Evolutionary conservation across 2,797 vertebrate genomes (phyloP), one percentile per base, ranked within the genome.

Genomic region (Sarcophilus harrisii): DNA sequence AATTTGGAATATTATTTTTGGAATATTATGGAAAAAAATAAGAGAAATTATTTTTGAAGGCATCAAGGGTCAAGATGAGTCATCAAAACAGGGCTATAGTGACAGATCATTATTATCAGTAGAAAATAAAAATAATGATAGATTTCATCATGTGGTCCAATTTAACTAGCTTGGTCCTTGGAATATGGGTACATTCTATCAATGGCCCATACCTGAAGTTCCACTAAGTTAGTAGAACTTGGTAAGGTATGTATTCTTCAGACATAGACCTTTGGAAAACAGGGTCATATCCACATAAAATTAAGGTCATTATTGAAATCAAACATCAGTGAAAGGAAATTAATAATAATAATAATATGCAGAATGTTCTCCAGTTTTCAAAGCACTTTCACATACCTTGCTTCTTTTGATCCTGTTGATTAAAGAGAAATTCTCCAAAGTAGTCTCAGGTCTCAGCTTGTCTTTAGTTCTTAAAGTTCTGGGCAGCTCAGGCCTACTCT

Each of bases 391-490:
- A 57, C 57, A 62, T 91, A 59, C 4, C 21, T 96, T 73, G 58
- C 92, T 13, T 55, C 52, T 90, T 90, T 73, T 95, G 91, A 87
- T 66, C 94, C 92, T 30, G 60, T 95, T 92, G 24, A 18, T 59
- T 89, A 55, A 58, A 93, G 55, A 93, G 27, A 14, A 45, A 12
- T 73, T 32, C 29, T 94, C 57, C 55, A 90, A 93, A 60, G 14
- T 11, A 91, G 38, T 57, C 92, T 30, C 3, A 91, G 32, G 58
- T 87, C 90, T 96, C 81, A 57, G 91, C 21, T 81, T 73, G 29
- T 5, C 29, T 59, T 60, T 28, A 92, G 57, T 58, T 55, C 59
- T 91, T 45, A 24, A 96, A 93, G 49, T 8, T 18, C 58, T 81
- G 58, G 54, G 0, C 45, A 92, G 27, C 57, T 96, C 95, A 27